phyloP scores from a whole-genome alignment of 2,888 invertebrate genomes.

The Drosophila hamatofila region DNA sequence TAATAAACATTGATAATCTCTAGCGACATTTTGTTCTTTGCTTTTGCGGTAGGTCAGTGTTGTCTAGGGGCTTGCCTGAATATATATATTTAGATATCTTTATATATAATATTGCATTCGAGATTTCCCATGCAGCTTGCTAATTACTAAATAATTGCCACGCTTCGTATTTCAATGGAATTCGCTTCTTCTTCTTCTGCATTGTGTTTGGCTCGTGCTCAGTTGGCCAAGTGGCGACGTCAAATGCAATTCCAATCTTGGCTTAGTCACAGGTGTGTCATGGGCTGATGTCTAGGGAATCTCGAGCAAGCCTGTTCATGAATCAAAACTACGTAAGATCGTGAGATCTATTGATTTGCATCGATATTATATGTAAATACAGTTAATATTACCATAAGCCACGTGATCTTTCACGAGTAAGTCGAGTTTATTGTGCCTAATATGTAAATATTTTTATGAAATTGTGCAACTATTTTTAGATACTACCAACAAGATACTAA shows the following conservation, averaged over 20 bases:
- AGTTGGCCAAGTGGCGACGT: not conserved
- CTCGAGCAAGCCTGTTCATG: not conserved
- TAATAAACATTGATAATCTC: slow-evolving; percentile 42
- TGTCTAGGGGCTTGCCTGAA: slow-evolving; percentile 45
- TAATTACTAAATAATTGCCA: slow-evolving; percentile 47
- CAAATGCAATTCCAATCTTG: not conserved
- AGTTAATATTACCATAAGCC: not conserved
- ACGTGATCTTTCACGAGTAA: slow-evolving; percentile 3
- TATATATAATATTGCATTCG: not conserved
- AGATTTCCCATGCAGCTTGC: slow-evolving; percentile 52
- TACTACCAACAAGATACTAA: not conserved
- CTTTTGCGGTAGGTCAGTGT: slow-evolving; percentile 44
- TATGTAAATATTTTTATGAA: not conserved
- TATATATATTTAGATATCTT: not conserved
- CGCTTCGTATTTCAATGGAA: slow-evolving; percentile 53
- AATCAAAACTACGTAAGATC: slow-evolving; percentile 4
- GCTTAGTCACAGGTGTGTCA: slow-evolving; percentile 10
- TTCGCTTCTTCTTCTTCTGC: slow-evolving; percentile 6
- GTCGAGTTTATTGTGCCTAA: not conserved
- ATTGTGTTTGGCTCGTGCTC: not conserved
- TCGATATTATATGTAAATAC: not conserved
- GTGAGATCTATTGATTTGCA: not conserved
- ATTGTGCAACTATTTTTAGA: not conserved
- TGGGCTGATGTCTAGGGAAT: not conserved
- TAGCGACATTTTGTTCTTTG: not conserved